Evolutionary conservation across 1,140 invertebrate species (phyloP).

Genomic region (Drosophila ercepeae): DNA sequence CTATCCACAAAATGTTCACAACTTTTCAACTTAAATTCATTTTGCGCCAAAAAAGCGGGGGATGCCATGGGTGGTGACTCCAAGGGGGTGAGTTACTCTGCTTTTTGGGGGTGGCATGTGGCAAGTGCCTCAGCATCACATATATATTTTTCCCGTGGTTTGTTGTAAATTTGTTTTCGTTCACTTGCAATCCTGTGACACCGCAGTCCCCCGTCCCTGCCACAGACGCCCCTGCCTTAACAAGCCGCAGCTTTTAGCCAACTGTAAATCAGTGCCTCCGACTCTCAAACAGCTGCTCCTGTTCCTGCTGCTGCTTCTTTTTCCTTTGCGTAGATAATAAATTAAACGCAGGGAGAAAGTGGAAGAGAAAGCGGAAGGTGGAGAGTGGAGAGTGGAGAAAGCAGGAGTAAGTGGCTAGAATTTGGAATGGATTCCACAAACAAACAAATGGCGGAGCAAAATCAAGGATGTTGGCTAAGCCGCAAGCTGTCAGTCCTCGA

Average conservation of each 20-base stretch:
- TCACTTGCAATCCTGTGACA: slow-evolving; percentile 78
- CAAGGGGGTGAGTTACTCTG: not conserved
- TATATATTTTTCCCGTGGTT: slow-evolving; percentile 72
- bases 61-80: not conserved
- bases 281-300: slow-evolving; percentile 66
- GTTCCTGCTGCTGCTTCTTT: slow-evolving; percentile 14
- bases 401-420: slow-evolving; percentile 22
- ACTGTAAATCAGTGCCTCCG: slow-evolving; percentile 73
- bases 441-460: slow-evolving; percentile 14
- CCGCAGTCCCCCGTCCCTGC: slow-evolving; percentile 41
- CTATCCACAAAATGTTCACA: slow-evolving; percentile 74
- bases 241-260: slow-evolving; percentile 56
- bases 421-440: slow-evolving; percentile 32
- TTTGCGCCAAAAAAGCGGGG: slow-evolving; percentile 54
- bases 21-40: slow-evolving; percentile 82
- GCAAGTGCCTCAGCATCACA: slow-evolving; percentile 73
- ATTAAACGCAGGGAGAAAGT: slow-evolving; percentile 71
- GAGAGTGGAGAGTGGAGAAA: not conserved
- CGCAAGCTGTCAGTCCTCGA: slow-evolving; percentile 7
- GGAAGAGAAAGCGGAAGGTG: not conserved
- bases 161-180: slow-evolving; percentile 82
- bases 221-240: not conserved
- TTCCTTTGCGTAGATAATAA: slow-evolving; percentile 68
- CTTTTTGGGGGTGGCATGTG: not conserved
- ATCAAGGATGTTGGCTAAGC: not conserved